phyloP scores from a whole-genome alignment of 2,797 vertebrate genomes.

The Coluber constrictor region DNA sequence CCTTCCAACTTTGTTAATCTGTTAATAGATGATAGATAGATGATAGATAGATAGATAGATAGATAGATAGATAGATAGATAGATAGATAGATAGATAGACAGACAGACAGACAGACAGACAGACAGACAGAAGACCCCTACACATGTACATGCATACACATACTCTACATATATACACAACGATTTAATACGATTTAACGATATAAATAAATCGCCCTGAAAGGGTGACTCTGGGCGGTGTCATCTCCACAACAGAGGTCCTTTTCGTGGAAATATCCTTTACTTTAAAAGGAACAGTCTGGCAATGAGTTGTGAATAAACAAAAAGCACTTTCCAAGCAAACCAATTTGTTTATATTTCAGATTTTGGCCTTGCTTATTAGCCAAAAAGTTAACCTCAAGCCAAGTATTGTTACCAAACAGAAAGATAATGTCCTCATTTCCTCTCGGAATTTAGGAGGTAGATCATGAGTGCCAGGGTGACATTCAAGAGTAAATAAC shows the following conservation, averaged over 20 bases:
- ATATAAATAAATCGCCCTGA: not conserved
- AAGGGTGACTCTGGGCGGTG: not conserved
- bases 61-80: too few relatives aligned
- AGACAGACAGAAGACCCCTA: too few relatives aligned
- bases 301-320: slow-evolving; percentile 60
- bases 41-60: too few relatives aligned
- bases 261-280: slow-evolving; percentile 61
- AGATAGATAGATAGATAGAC: too few relatives aligned
- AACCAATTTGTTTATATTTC: slow-evolving; percentile 62
- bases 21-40: too few relatives aligned
- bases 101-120: too few relatives aligned
- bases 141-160: too few relatives aligned
- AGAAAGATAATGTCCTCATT: slow-evolving; percentile 49
- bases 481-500: slow-evolving; percentile 44
- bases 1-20: too few relatives aligned
- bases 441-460: slow-evolving; percentile 50
- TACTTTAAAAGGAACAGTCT: slow-evolving; percentile 61
- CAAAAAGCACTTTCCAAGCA: slow-evolving; percentile 59
- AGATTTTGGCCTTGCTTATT: slow-evolving; percentile 63
- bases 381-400: slow-evolving; percentile 62
- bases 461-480: slow-evolving; percentile 37
- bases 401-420: slow-evolving; percentile 48
- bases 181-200: too few relatives aligned
- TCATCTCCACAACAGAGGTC: slow-evolving; percentile 13
- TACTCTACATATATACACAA: too few relatives aligned